These are phyloP conservation scores for Hydrozoanthus tunicans DNA, from an alignment of 64 coral and sea anemone species.

Conservation along the genomic window DNA sequence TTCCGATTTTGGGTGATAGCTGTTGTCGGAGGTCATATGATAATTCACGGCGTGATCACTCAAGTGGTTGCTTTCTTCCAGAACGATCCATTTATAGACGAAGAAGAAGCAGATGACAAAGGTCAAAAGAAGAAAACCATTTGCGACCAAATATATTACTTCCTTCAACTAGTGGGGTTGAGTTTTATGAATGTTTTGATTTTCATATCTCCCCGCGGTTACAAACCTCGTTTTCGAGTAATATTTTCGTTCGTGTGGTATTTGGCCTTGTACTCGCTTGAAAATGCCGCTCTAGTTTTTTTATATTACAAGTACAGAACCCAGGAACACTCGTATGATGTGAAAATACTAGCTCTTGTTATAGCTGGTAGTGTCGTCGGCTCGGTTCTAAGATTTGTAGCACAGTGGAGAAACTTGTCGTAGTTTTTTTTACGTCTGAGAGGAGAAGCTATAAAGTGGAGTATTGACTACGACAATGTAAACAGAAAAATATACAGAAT, in stretches of 20 bases:
- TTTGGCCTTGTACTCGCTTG: slow-evolving; percentile 24
- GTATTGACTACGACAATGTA: no score
- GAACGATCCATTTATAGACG: slow-evolving; percentile 38
- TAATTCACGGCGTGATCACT: slow-evolving; percentile 4
- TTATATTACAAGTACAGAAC: slow-evolving; percentile 33
- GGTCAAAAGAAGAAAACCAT: neutral
- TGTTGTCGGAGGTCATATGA: neutral
- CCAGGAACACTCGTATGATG: slow-evolving; percentile 4
- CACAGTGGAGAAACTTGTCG: slow-evolving; percentile 45
- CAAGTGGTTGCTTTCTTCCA: neutral
- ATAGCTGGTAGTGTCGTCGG: slow-evolving; percentile 20
- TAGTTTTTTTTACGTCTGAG: neutral
- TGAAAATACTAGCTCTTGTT: slow-evolving; percentile 23
- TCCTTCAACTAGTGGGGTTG: slow-evolving; percentile 7
- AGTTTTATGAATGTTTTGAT: slow-evolving; percentile 56
- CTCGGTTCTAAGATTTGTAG: slow-evolving; percentile 17
- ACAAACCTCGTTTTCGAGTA: slow-evolving; percentile 41
- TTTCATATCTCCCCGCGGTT: slow-evolving; percentile 36
- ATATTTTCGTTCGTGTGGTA: slow-evolving; percentile 50
- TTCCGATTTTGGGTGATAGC: slow-evolving; percentile 37
- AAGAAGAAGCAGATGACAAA: neutral
- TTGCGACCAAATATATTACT: slow-evolving; percentile 15
- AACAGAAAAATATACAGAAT: no score
- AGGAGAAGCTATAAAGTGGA: neutral
- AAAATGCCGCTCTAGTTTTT: slow-evolving; percentile 29